Base-by-base conservation (phyloP, 2,113 vertebrate species). In the Phaethon lepturus region DNA sequence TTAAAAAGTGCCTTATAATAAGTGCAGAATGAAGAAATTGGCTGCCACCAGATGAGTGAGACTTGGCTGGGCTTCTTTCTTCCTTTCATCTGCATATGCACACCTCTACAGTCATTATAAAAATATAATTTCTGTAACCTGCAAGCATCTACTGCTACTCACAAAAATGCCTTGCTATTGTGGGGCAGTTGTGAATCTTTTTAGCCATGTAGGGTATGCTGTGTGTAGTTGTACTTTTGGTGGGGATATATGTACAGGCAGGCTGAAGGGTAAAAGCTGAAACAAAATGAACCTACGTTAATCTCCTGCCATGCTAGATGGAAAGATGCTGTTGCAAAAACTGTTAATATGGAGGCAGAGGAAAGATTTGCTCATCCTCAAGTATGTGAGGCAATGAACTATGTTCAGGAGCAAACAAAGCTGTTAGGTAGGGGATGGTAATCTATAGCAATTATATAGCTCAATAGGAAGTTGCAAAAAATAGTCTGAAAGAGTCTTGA, bases 41-140 rank as follows among this genome's bases (percentile, higher is more conserved):
- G 94, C 87, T 96, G 83, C 91, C 89, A 79, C 85, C 71, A 90
- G 78, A 94, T 94, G 82, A 96, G 78, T 63, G 78, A 95, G 82
- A 90, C 67, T 92, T 96, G 83, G 72, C 95, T 78, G 56, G 60
- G 86, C 68, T 91, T 88, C 83, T 95, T 17, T 86, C 10, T 93
- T 82, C 66, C 35, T 83, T 89, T 90, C 64, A 45, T 93, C 72
- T 88, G 68, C 79, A 75, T 88, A 92, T 84, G 69, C 56, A 91
- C 83, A 96, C 92, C 89, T 93, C 88, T 91, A 73, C 28, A 80
- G n/a, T 44, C 28, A 72, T 28, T 50, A 58, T 26, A 91, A 96
- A 95, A 95, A 91, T 69, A 83, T 29, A 13, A 23, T 87, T 78
- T 81, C 40, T 85, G 9, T 85, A 93, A 52, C 56, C 47, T 94